Percentiles rank a stretch among this genome's conserved stretches.
phyloP scores from a whole-genome alignment of 2,113 vertebrate species.

The Rhinolophus ferrumequinum region DNA sequence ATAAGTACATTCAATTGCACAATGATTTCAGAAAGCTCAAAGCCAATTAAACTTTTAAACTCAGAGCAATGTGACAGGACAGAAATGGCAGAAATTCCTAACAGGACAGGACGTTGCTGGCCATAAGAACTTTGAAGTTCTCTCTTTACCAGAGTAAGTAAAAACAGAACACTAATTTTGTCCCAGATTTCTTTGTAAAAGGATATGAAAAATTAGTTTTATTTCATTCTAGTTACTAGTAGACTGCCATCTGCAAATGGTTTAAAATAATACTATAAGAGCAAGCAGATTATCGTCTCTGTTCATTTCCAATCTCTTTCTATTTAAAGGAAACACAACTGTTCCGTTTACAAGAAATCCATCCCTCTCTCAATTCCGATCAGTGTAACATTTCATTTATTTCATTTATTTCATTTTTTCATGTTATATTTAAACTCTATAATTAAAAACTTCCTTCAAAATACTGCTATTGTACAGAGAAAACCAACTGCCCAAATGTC shows the following conservation, averaged over 20 bases:
- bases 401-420: conserved; percentile 35
- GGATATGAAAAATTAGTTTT: neutral
- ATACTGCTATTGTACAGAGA: neutral
- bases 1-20: neutral
- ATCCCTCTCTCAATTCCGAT: neutral
- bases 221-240: neutral
- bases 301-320: conserved; percentile 14
- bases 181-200: neutral
- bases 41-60: conserved; percentile 18
- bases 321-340: conserved; percentile 43
- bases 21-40: conserved; percentile 40
- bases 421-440: neutral
- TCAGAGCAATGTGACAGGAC: neutral
- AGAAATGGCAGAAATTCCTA: neutral
- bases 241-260: neutral
- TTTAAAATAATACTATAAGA: conserved; percentile 28
- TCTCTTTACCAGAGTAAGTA: neutral
- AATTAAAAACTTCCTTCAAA: conserved; percentile 39
- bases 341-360: neutral
- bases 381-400: neutral
- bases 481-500: neutral
- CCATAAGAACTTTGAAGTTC: neutral
- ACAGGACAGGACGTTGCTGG: neutral
- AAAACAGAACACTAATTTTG: conserved; percentile 12
- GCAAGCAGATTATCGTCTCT: neutral